phyloP scores from a whole-genome alignment of 2,113 vertebrate species.

The Protobothrops flavoviridis region DNA sequence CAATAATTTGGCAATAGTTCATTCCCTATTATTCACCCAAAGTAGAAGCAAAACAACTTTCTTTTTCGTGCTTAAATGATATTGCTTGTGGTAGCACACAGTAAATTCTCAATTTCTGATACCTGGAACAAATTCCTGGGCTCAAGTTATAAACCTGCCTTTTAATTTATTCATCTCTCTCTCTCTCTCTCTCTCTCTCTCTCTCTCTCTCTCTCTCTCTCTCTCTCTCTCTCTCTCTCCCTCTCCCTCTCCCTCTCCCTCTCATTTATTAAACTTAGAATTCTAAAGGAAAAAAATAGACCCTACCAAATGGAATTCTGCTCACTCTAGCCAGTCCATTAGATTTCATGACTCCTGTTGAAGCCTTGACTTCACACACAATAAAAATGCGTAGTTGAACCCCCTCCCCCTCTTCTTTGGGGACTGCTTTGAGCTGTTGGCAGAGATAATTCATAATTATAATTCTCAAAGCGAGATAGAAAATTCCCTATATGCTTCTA shows the following conservation, averaged over 20 bases:
- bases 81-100: background rate
- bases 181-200: no score
- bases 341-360: background rate
- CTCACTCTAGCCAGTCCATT: background rate
- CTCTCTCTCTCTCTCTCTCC: no score
- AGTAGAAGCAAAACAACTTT: background rate
- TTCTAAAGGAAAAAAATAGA: background rate
- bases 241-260: background rate
- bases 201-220: no score
- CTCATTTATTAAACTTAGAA: background rate
- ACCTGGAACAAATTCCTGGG: background rate
- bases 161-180: background rate
- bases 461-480: background rate
- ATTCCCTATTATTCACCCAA: background rate
- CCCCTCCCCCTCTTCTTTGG: background rate
- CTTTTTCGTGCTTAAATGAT: background rate
- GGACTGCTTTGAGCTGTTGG: background rate
- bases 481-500: background rate
- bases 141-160: background rate
- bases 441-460: background rate
- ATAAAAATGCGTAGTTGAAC: background rate
- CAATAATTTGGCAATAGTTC: background rate
- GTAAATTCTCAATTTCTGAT: background rate
- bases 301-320: background rate
- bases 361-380: background rate